Evolutionary conservation across 2,113 vertebrate species (phyloP), one percentile per base, ranked within the genome.

Genomic region (Phyllostomus hastatus): DNA sequence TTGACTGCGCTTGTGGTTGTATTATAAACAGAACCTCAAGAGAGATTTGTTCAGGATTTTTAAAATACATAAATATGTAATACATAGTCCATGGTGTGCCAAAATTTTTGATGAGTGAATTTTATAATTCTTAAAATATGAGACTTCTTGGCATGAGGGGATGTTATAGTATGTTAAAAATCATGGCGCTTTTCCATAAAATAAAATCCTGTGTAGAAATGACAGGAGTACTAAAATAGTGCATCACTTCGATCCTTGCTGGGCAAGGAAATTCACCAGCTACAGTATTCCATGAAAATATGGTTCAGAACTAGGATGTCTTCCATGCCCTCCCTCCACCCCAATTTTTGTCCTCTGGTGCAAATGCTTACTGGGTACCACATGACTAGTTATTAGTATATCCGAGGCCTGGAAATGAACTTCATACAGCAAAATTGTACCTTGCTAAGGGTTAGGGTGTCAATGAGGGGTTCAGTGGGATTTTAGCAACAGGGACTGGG

Each of bases 91-190:
- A 38, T 78, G 31, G 24, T n/a, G 20, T 93, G 80, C 43, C 94
- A 91, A 89, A n/a, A 35, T 19, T 86, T 96, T 94, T 83, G 86
- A 72, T 54, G 73, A 35, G 16, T 83, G 50, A 26, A 66, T 94
- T 91, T 96, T 96, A 19, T 92, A 72, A 81, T 87, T 66, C 70
- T 94, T 75, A 90, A 96, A 97, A 88, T 94, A 79, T 57, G 46
- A 94, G 97, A 75, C 22, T 54, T 66, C 26, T 92, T 91, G 81
- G 73, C 80, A 14, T 81, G 20, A 92, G 38, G 76, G 46, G 88
- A 91, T 94, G n/a, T 75, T 41, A 70, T 22, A 48, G 38, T 59
- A 20, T 79, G 15, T 79, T 92, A 87, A 90, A 92, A 70, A 94
- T 79, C 14, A 0, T 92, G 38, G 43, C 86, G 88, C 43, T 94